phyloP scores from a whole-genome alignment of 1,140 invertebrate genomes.

The Amyelois transitella region DNA sequence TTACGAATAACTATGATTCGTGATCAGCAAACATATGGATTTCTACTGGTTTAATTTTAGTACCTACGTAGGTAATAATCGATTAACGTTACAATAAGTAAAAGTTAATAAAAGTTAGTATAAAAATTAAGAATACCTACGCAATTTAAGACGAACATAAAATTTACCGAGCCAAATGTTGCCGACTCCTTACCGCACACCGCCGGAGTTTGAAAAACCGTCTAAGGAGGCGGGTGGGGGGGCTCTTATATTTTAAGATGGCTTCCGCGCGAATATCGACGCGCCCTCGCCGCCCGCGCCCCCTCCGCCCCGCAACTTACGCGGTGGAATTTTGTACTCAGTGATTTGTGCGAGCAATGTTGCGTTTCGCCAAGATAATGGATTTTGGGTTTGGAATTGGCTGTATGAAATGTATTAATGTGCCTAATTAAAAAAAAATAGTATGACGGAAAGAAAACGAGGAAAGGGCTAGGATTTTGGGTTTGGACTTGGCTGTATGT shows the following conservation, averaged over 20 bases:
- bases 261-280: constrained; percentile 67
- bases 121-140: background rate
- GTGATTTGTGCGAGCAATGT: constrained; percentile 11
- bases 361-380: background rate
- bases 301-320: constrained; percentile 12
- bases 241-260: constrained; percentile 70
- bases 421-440: too few relatives aligned
- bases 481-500: too few relatives aligned
- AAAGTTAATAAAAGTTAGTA: background rate
- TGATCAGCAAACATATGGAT: too few relatives aligned
- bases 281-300: constrained; percentile 30
- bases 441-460: too few relatives aligned
- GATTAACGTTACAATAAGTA: too few relatives aligned
- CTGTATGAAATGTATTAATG: background rate
- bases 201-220: constrained; percentile 60
- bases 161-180: constrained; percentile 36
- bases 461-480: too few relatives aligned
- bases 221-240: constrained; percentile 56
- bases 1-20: too few relatives aligned
- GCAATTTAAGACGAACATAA: background rate
- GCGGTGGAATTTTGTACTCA: constrained; percentile 18
- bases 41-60: too few relatives aligned
- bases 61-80: too few relatives aligned
- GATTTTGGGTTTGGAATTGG: background rate
- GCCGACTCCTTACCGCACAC: constrained; percentile 27